Base-by-base conservation (phyloP, 2,888 invertebrate species). In the Perizoma affinitatum region DNA sequence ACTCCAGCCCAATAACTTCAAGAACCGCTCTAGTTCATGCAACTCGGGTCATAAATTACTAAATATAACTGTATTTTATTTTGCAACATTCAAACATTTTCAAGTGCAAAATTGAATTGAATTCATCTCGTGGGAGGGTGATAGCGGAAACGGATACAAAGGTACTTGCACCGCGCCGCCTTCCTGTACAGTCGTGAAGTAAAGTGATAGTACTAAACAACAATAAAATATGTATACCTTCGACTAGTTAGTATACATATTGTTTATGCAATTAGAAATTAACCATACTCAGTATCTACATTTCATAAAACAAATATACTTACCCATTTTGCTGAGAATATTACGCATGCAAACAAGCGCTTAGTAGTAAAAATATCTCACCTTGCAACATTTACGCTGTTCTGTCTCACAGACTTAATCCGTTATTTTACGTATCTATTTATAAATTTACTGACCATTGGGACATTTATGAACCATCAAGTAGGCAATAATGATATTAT, bases 101-200 rank as follows among this genome's bases (percentile, higher is more conserved):
- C 36, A 48, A 73, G 71, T 70, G 70, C 70, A 66, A 69, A 72
- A 74, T 76, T 64, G 67, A 69, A 72, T 72, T 68, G 66, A 71
- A 84, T 86, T 87, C 81, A 80, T 83, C 83, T 81, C 75, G 66
- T 70, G 57, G 72, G 73, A 74, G 76, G 73, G 75, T 66, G 70
- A 79, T 85, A 81, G 76, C 90, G 90, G 91, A 91, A 89, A 89
- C 75, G 79, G 77, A 75, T 79, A 87, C 87, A 90, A 88, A 84
- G 76, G 79, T 76, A 77, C 82, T 82, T 79, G 79, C 83, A 78
- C 77, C 70, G 75, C 68, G 74, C 71, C 62, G 71, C 58, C 79
- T 89, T 92, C 91, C 91, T 90, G 88, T 90, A 90, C 85, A 70
- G 73, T 75, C 79, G 69, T 6, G 53, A 8, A 45, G 56, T 50